phyloP scores from a whole-genome alignment of 2,888 invertebrate genomes.

The Tipula vernalis region DNA sequence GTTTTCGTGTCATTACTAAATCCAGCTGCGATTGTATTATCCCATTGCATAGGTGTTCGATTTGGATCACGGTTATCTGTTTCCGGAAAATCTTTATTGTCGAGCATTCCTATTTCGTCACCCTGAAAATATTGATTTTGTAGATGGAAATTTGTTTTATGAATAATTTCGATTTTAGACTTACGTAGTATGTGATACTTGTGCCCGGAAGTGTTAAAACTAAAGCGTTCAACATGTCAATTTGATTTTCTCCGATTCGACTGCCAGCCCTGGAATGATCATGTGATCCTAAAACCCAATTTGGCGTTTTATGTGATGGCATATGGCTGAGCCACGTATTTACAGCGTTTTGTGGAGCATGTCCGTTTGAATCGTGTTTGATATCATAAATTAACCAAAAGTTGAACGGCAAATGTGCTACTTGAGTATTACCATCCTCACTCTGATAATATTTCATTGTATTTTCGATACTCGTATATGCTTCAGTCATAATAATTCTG shows the following conservation, averaged over 20 bases:
- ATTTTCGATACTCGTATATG: constrained; percentile 37
- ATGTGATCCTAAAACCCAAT: constrained; percentile 44
- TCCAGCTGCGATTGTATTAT: constrained; percentile 34
- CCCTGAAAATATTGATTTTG: constrained; percentile 31
- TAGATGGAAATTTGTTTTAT: neutral
- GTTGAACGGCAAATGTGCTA: constrained; percentile 47
- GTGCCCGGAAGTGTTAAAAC: constrained; percentile 62
- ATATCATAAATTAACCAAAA: constrained; percentile 42
- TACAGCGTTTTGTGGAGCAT: constrained; percentile 38
- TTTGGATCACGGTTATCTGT: constrained; percentile 38
- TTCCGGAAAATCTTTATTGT: constrained; percentile 22
- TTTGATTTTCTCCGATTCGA: constrained; percentile 49
- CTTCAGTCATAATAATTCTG: constrained; percentile 42
- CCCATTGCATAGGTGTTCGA: constrained; percentile 51
- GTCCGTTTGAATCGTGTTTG: constrained; percentile 35
- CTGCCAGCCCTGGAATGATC: constrained; percentile 47
- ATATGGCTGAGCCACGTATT: constrained; percentile 42
- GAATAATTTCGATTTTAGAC: neutral
- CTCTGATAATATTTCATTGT: constrained; percentile 44
- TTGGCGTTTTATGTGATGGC: constrained; percentile 40
- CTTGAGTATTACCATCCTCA: constrained; percentile 27
- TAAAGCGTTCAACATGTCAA: constrained; percentile 55
- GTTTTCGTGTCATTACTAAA: constrained; percentile 17
- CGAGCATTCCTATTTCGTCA: constrained; percentile 56
- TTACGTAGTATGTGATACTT: constrained; percentile 60